phyloP scores from a whole-genome alignment of 2,888 invertebrate species.

The Lasioglossum figueresi region DNA sequence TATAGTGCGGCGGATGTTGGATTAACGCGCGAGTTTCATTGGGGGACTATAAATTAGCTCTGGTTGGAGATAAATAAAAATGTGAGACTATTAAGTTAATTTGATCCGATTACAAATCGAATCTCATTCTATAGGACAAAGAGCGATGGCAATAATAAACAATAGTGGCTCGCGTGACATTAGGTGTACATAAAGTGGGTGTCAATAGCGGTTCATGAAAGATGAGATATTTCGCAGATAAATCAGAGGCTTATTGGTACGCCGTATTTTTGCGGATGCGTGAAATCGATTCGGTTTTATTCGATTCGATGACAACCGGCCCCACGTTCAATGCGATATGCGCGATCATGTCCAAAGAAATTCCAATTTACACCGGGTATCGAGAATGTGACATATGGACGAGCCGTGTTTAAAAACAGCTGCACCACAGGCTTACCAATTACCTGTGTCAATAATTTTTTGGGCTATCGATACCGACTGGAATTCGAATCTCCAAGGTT shows the following conservation, averaged over 20 bases:
- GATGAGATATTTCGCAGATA: background rate
- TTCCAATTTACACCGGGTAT: slow-evolving; percentile 20
- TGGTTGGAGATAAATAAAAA: background rate
- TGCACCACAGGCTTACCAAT: background rate
- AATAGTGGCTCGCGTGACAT: background rate
- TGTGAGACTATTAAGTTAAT: background rate
- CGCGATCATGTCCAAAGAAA: background rate
- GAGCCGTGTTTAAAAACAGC: background rate
- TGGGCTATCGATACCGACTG: background rate
- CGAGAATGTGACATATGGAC: background rate
- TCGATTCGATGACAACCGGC: background rate
- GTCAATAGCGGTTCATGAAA: background rate
- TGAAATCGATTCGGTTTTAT: slow-evolving; percentile 8
- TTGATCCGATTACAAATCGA: background rate
- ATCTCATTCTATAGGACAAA: background rate
- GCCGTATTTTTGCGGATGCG: background rate
- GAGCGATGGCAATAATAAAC: background rate
- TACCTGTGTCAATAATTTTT: slow-evolving; percentile 35
- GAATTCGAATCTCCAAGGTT: background rate
- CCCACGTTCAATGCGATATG: background rate
- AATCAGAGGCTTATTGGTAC: background rate
- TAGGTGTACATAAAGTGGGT: background rate
- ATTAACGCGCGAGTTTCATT: background rate
- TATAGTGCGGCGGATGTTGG: background rate
- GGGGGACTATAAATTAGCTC: background rate